phyloP scores from a whole-genome alignment of 92 coral and sea anemone genomes.

The Bergia sp. region DNA sequence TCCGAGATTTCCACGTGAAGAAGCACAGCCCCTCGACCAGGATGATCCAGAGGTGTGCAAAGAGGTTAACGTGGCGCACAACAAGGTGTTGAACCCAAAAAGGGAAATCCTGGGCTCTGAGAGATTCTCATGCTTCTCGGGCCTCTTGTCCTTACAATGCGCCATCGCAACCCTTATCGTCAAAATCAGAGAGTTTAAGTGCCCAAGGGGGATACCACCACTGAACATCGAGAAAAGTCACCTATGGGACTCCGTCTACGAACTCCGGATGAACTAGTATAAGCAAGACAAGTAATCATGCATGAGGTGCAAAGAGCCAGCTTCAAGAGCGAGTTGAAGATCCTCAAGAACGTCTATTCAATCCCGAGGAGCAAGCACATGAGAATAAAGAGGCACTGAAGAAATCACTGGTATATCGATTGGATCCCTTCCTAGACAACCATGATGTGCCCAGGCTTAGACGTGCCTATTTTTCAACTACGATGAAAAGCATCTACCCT shows the following conservation, averaged over 20 bases:
- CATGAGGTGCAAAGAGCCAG: too few relatives aligned
- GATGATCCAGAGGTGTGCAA: background rate
- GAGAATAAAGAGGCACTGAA: background rate
- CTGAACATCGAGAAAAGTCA: too few relatives aligned
- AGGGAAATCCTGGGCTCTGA: background rate
- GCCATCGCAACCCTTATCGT: conserved; percentile 3
- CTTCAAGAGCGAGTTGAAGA: too few relatives aligned
- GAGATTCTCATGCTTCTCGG: background rate
- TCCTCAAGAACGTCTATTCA: too few relatives aligned
- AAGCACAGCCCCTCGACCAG: background rate
- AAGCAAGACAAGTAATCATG: too few relatives aligned
- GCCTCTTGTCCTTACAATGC: background rate
- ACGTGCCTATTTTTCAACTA: background rate
- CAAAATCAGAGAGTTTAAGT: background rate
- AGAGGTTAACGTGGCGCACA: background rate
- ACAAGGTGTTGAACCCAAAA: background rate
- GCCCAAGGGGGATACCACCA: background rate
- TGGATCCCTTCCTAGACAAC: background rate
- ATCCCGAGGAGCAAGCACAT: too few relatives aligned
- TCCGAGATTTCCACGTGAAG: background rate
- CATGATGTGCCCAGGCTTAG: background rate
- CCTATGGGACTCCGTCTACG: too few relatives aligned
- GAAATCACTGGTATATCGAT: background rate
- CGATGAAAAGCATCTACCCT: background rate
- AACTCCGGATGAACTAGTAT: too few relatives aligned